A percentile compares a stretch with the other conserved stretches of the same genome.
Conservation (phyloP, 1,140 invertebrate genomes). For the Dolichoris vasculosae region DNA sequence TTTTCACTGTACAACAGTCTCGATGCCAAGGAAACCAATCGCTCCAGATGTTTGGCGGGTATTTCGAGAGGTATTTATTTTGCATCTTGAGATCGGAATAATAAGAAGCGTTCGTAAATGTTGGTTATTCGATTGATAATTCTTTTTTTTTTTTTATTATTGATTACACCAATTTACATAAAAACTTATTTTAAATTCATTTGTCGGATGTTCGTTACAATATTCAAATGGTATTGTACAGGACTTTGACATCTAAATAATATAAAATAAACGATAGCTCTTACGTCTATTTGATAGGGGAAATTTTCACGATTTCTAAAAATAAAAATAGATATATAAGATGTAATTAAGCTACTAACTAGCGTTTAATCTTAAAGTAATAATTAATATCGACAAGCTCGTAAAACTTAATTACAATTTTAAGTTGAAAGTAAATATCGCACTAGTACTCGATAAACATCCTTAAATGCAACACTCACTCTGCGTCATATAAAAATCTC, state of each 20-base stretch:
- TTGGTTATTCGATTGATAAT: neutral
- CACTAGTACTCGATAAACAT: slow-evolving; percentile 7
- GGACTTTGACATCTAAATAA: neutral
- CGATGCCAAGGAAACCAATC: slow-evolving; percentile 50
- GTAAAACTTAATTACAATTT: slow-evolving; percentile 38
- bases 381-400: neutral
- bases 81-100: neutral
- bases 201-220: slow-evolving; percentile 25
- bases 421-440: neutral
- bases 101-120: neutral
- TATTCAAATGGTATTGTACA: slow-evolving; percentile 41
- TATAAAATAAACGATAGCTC: slow-evolving; percentile 37
- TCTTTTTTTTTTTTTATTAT: slow-evolving; percentile 45
- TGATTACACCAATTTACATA: slow-evolving; percentile 49
- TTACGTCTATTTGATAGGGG: slow-evolving; percentile 4
- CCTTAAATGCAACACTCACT: slow-evolving; percentile 23
- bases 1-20: slow-evolving; percentile 56
- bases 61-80: slow-evolving; percentile 61
- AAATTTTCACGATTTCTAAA: slow-evolving; percentile 31
- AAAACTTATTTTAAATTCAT: slow-evolving; percentile 38
- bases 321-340: slow-evolving; percentile 16
- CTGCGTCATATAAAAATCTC: slow-evolving; percentile 35
- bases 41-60: slow-evolving; percentile 58
- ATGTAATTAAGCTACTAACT: neutral
- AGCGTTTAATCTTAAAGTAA: neutral